Evolutionary conservation across 1,140 invertebrate genomes (phyloP).

Genomic region (Planococcus citri): DNA sequence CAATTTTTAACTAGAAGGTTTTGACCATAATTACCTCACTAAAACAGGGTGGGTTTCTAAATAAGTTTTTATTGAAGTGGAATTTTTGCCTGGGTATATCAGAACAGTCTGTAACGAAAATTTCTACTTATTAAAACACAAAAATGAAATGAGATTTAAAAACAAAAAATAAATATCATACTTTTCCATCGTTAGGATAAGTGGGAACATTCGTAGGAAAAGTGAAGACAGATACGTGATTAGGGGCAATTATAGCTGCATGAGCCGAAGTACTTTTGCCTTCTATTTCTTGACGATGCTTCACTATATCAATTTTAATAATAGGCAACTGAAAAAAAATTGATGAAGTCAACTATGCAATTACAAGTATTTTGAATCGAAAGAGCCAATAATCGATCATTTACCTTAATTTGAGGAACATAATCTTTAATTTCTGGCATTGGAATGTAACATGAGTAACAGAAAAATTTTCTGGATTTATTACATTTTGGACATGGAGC

Average conservation of each 20-base stretch:
- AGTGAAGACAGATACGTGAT: conserved; percentile 71
- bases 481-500: conserved; percentile 59
- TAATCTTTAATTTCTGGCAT: conserved; percentile 46
- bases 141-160: background rate
- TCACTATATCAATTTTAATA: conserved; percentile 88
- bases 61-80: conserved; percentile 49
- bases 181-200: conserved; percentile 50
- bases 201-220: conserved; percentile 75
- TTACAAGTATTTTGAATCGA: too few relatives aligned
- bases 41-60: conserved; percentile 22
- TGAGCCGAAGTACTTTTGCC: conserved; percentile 94
- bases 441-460: conserved; percentile 72
- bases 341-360: too few relatives aligned
- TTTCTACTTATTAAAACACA: background rate
- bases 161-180: conserved; percentile 32
- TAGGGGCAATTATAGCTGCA: conserved; percentile 71
- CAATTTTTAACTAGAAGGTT: too few relatives aligned
- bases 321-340: conserved; percentile 61
- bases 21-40: background rate
- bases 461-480: conserved; percentile 84
- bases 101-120: conserved; percentile 41
- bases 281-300: conserved; percentile 83
- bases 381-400: background rate
- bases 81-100: conserved; percentile 64
- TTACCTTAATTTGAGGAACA: conserved; percentile 54